Conservation (phyloP, 2,797 vertebrate species). For the Chaetodon trifasciatus region DNA sequence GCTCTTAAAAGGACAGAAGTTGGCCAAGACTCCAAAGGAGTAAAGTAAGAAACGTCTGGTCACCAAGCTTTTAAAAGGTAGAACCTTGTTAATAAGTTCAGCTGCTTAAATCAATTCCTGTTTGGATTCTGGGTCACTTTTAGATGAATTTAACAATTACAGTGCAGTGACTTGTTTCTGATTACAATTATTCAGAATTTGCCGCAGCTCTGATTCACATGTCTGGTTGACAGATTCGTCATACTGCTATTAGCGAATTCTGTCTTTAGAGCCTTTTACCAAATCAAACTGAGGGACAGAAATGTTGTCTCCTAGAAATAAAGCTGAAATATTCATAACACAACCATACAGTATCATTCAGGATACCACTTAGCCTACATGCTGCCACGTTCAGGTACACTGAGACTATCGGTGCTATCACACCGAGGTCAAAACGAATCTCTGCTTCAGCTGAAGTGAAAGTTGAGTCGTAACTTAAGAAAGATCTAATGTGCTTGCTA, state of each 20-base stretch:
- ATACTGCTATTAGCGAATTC: not conserved
- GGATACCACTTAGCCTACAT: not conserved
- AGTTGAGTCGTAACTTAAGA: not conserved
- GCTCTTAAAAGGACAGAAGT: not conserved
- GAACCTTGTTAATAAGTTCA: not conserved
- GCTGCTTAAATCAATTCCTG: not conserved
- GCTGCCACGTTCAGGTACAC: not conserved
- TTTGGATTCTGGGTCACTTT: not conserved
- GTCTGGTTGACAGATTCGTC: not conserved
- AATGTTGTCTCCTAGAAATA: not conserved
- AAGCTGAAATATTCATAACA: not conserved
- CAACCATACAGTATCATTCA: not conserved
- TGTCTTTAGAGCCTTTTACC: not conserved
- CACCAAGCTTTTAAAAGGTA: not conserved
- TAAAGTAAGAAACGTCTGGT: not conserved
- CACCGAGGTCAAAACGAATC: not conserved
- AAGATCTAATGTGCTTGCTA: not conserved
- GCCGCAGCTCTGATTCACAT: not conserved
- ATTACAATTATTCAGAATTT: constrained; percentile 6
- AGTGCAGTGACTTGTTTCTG: not conserved
- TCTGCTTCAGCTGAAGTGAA: no score
- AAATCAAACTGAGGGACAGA: not conserved
- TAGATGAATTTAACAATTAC: not conserved
- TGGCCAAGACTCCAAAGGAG: not conserved
- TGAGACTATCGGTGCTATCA: not conserved